Conservation (phyloP, 2,888 invertebrate genomes). For the Deroplatys truncata region DNA sequence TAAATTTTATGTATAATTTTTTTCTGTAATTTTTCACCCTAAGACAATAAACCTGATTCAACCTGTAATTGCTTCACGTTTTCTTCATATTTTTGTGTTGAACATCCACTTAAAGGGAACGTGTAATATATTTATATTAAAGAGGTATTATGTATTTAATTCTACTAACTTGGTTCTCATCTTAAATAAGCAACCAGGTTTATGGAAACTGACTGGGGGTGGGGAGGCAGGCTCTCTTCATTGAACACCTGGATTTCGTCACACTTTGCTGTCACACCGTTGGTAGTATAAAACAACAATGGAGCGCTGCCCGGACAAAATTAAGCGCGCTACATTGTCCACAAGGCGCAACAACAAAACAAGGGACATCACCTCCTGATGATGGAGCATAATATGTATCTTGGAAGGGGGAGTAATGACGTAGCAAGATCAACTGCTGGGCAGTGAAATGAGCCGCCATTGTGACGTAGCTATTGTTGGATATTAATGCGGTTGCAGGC, state of each 20-base stretch:
- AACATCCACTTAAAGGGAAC: too few relatives aligned
- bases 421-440: constrained; percentile 17
- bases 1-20: too few relatives aligned
- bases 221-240: not conserved
- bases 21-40: too few relatives aligned
- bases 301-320: not conserved
- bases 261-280: not conserved
- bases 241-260: not conserved
- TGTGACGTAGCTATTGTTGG: constrained; percentile 22
- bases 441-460: constrained; percentile 22
- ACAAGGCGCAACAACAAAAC: not conserved
- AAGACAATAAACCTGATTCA: too few relatives aligned
- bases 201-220: too few relatives aligned
- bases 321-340: not conserved
- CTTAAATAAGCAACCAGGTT: too few relatives aligned
- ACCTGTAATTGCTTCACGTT: too few relatives aligned
- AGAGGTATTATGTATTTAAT: too few relatives aligned
- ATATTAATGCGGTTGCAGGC: constrained; percentile 14
- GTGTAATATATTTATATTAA: too few relatives aligned
- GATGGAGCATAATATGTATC: not conserved
- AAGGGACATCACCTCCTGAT: not conserved
- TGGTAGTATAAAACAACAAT: not conserved
- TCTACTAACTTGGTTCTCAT: too few relatives aligned
- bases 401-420: constrained; percentile 3
- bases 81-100: too few relatives aligned